Base-by-base conservation (phyloP, 1,140 invertebrate species). In the Zaprionus kolodkinae region DNA sequence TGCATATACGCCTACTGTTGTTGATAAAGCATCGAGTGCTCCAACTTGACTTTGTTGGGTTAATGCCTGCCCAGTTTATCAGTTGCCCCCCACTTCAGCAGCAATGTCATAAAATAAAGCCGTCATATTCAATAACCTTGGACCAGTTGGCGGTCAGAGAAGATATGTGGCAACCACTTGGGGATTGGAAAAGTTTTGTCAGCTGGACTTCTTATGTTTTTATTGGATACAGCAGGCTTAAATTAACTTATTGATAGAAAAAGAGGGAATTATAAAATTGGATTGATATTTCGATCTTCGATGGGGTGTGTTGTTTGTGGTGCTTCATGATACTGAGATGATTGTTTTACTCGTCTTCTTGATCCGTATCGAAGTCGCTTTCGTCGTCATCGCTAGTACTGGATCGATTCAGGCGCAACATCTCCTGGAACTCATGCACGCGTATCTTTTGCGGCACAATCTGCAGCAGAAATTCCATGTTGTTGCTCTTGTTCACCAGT, bases 371-470 rank as follows among this genome's bases (percentile, higher is more conserved):
- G 13, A 62, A 60, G 30, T 52, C 66, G 12, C 62, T 66, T 10
- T 81, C 77, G 12, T 69, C 84, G 0, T 88, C 86, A 7, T 82
- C 81, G 33, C 66, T 76, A n/a, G 17, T 43, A 38, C 50, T 78
- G 40, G 77, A 69, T 2, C 85, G 85, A 17, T 91, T 91, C 6
- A 85, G 12, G 0, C 80, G 72, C 0, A 92, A n/a, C 78, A 92
- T 81, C 52, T 92, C 85, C 30, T 90, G 78, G 35, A 92, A 92
- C 57, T 92, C 87, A 30, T 87, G 78, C 9, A 92, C 91, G 5
- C 81, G 85, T 45, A 92, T 92, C 61, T 92, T 92, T 21, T 91
- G 76, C 12, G 91, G 91, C n/a, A 92, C 78, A 30, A 92, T 92
- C 78, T 92, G 91, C 1, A 92, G 61, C 15, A 92, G 62, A 12